Evolutionary conservation across 2,888 invertebrate species (phyloP).

Genomic region (Sesamia inferens): DNA sequence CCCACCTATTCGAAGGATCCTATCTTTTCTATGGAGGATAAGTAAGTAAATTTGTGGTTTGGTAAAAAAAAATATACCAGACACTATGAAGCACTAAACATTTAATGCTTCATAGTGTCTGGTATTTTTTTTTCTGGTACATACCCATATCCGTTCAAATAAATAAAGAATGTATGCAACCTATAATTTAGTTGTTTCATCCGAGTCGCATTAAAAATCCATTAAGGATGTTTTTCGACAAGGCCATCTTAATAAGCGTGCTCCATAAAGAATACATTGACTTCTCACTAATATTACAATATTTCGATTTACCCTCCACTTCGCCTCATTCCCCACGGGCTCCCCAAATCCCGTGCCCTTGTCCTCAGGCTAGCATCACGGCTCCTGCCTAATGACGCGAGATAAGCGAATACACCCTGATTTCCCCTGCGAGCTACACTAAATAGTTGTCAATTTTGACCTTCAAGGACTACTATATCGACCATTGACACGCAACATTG

Average conservation of each 20-base stretch:
- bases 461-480: conserved; percentile 63
- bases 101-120: too few relatives aligned
- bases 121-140: too few relatives aligned
- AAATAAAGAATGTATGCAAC: conserved; percentile 23
- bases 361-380: conserved; percentile 69
- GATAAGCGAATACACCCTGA: conserved; percentile 84
- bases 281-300: conserved; percentile 51
- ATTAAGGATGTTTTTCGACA: conserved; percentile 19
- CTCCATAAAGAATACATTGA: conserved; percentile 6
- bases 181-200: conserved; percentile 13
- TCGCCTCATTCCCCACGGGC: conserved; percentile 58
- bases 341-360: conserved; percentile 70
- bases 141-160: conserved; percentile 22
- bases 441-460: conserved; percentile 67
- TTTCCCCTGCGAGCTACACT: conserved; percentile 81
- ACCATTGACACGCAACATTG: conserved; percentile 71
- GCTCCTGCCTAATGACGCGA: conserved; percentile 81
- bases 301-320: conserved; percentile 58
- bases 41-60: conserved; percentile 12
- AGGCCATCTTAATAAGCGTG: background rate
- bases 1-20: too few relatives aligned
- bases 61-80: conserved; percentile 37
- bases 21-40: too few relatives aligned
- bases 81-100: conserved; percentile 25
- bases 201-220: conserved; percentile 36